A percentile compares a stretch with the other conserved stretches of the same genome.
Conservation (phyloP, 2,113 vertebrate species). For the Nothobranchius furzeri region DNA sequence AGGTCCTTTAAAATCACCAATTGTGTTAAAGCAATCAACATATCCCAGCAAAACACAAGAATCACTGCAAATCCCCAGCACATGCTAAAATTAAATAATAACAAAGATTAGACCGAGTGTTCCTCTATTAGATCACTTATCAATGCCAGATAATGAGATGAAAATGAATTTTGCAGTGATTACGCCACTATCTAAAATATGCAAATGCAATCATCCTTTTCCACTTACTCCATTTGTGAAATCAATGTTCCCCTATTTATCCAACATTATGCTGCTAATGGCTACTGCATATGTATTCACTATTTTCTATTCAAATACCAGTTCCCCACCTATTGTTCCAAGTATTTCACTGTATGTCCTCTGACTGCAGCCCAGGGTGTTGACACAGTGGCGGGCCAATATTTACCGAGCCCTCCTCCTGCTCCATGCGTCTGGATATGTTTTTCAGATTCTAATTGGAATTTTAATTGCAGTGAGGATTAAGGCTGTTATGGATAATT, state of each 20-base stretch:
- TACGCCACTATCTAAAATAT: conserved; percentile 56
- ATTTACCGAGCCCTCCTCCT: conserved; percentile 50
- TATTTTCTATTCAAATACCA: conserved; percentile 28
- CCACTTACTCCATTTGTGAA: conserved; percentile 70
- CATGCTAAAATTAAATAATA: neutral
- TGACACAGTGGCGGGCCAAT: conserved; percentile 46
- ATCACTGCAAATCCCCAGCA: neutral
- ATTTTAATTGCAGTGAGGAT: conserved; percentile 75
- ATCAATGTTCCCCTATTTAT: conserved; percentile 66
- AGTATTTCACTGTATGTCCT: conserved; percentile 32
- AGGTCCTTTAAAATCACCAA: too few relatives aligned
- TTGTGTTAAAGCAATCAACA: too few relatives aligned
- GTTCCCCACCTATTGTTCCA: conserved; percentile 33
- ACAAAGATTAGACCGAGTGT: conserved; percentile 19
- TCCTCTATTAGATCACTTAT: conserved; percentile 50
- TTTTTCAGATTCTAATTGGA: conserved; percentile 68
- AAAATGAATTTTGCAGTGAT: conserved; percentile 55
- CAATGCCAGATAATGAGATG: conserved; percentile 59
- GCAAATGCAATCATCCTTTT: conserved; percentile 71
- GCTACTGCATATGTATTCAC: conserved; percentile 49
- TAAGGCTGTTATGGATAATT: conserved; percentile 63
- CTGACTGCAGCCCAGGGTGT: conserved; percentile 25
- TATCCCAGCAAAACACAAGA: neutral
- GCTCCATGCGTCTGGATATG: conserved; percentile 50
- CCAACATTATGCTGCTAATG: conserved; percentile 61